A percentile compares a stretch with the other conserved stretches of the same genome.
Evolutionary conservation across 2,797 vertebrate genomes (phyloP).

Genomic region (Heteromormyrus szaboi): DNA sequence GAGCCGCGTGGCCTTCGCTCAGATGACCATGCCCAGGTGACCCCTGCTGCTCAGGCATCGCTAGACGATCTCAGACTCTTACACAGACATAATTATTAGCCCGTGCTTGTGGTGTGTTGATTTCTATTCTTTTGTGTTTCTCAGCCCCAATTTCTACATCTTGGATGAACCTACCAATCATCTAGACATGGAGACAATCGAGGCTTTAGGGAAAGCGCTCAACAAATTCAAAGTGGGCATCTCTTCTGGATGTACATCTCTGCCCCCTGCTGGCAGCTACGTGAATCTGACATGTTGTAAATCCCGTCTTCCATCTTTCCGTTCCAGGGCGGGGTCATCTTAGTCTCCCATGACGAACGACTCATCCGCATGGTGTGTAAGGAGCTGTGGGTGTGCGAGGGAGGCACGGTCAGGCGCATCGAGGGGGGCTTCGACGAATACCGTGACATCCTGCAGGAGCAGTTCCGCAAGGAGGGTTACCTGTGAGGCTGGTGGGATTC

Average conservation of each 20-base stretch:
- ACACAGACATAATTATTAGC: neutral
- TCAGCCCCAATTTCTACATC: conserved; percentile 93
- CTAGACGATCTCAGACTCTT: neutral
- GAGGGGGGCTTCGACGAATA: conserved; percentile 96
- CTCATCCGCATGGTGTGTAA: conserved; percentile 88
- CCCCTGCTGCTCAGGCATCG: neutral
- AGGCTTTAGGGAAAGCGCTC: conserved; percentile 83
- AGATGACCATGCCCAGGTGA: conserved; percentile 97
- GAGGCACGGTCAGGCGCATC: conserved; percentile 64
- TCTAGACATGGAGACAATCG: conserved; percentile 96
- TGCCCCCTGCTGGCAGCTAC: neutral
- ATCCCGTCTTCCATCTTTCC: neutral
- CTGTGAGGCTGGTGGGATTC: conserved; percentile 61
- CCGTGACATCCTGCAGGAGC: conserved; percentile 86
- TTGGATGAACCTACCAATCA: conserved; percentile 96
- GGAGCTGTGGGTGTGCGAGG: conserved; percentile 93
- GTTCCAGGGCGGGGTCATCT: conserved; percentile 79
- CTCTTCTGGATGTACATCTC: neutral
- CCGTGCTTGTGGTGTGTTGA: neutral
- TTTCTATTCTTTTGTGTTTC: conserved; percentile 25
- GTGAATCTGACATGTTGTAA: neutral
- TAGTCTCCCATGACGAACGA: conserved; percentile 90
- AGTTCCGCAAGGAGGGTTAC: conserved; percentile 90
- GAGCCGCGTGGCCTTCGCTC: conserved; percentile 92
- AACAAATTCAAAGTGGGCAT: conserved; percentile 71